Base-by-base conservation (phyloP, 2,888 invertebrate genomes). In the Lasioglossum marginatum region DNA sequence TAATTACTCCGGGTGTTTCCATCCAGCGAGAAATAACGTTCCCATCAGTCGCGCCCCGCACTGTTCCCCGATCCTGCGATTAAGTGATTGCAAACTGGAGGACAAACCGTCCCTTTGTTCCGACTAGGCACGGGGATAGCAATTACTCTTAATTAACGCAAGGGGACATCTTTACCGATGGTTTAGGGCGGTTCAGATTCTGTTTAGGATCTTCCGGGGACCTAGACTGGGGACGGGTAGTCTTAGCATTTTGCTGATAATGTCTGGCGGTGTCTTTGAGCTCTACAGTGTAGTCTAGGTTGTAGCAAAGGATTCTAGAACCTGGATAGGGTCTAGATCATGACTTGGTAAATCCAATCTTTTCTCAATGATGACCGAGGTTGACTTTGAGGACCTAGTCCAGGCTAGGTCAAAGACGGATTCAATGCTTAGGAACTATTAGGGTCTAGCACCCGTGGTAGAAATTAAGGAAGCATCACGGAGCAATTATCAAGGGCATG, bases 11-110 rank as follows among this genome's bases (percentile, higher is more conserved):
- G 79, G 79, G 77, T 76, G 31, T 74, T 77, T 71, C 79, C 81
- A 57, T 77, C 82, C 60, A 66, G 66, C 76, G 82, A 23, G 72
- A 52, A 72, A 40, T 60, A 72, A 76, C 63, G 72, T 43, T 45
- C 52, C 76, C 82, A 31, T 34, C 66, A 31, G 10, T 34, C 52
- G 52, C 52, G 8, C 19, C 34, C 23, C 23, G 60, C 66, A 4
- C 66, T n/a, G 19, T 45, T 60, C 34, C 76, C 74, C 80, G 72
- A 77, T 85, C 74, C 79, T 77, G 70, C 84, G 91, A 90, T 91
- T 91, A 90, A 90, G 90, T 91, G 90, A 90, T 90, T 90, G 89
- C 91, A 88, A 87, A 86, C 85, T 79, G 84, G 45, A 79, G 88
- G 83, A 76, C 81, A 77, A 80, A 80, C 79, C 37, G 40, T 80